A percentile compares a stretch with the other conserved stretches of the same genome.
Evolutionary conservation across 2,888 invertebrate genomes (phyloP).

Genomic region (Metellina segmentata): DNA sequence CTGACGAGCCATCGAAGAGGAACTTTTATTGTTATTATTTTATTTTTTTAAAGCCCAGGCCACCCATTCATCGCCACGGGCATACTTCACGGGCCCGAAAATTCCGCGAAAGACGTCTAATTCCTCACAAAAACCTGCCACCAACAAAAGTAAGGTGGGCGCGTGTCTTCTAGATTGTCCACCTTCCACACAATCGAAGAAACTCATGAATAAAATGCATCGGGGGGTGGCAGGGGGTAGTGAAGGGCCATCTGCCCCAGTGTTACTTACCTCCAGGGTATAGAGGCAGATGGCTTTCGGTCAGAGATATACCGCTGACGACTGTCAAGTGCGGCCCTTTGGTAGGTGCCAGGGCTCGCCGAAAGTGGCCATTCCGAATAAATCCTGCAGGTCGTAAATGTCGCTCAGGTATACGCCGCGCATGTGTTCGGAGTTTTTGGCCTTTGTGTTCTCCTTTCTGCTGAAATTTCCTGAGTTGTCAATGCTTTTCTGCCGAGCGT

Average conservation of each 20-base stretch:
- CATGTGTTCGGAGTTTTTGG: no score
- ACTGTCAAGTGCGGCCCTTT: slow-evolving; percentile 47
- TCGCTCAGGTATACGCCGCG: background rate
- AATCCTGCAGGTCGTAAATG: slow-evolving; percentile 56
- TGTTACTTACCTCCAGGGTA: background rate
- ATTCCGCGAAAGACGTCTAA: slow-evolving; percentile 16
- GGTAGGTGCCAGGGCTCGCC: slow-evolving; percentile 1
- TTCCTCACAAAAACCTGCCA: slow-evolving; percentile 28
- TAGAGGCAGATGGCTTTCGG: slow-evolving; percentile 46
- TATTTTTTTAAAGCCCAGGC: no score
- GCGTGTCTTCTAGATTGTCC: slow-evolving; percentile 35
- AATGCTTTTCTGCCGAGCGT: no score
- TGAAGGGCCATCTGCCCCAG: slow-evolving; percentile 28
- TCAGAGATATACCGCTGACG: slow-evolving; percentile 33
- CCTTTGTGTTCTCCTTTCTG: no score
- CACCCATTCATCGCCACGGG: no score
- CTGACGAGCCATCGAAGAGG: background rate
- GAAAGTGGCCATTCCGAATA: slow-evolving; percentile 6
- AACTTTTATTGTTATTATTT: no score
- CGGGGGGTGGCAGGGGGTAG: background rate
- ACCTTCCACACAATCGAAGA: slow-evolving; percentile 35
- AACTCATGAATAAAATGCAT: slow-evolving; percentile 26
- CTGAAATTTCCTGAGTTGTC: no score
- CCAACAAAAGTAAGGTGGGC: slow-evolving; percentile 30
- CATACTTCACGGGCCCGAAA: background rate